phyloP scores from a whole-genome alignment of 2,797 vertebrate genomes.

The Yasuhikotakia modesta region DNA sequence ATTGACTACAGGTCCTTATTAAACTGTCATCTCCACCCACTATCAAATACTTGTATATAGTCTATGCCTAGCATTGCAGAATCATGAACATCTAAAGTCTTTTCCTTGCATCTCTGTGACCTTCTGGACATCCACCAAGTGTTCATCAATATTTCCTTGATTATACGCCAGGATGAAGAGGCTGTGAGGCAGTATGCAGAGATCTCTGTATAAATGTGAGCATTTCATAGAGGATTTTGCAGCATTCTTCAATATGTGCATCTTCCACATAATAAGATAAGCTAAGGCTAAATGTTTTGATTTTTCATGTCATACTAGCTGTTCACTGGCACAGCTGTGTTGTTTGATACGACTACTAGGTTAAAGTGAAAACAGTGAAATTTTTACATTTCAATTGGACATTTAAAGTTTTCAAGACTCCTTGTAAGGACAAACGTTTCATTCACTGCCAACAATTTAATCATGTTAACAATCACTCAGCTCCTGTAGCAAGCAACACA shows the following conservation, averaged over 20 bases:
- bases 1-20: not conserved
- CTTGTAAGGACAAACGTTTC: too few species aligned
- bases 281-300: not conserved
- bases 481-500: too few species aligned
- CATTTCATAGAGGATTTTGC: not conserved
- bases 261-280: constrained; percentile 6
- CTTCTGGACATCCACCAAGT: constrained; percentile 22
- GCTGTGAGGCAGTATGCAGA: constrained; percentile 6
- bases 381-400: too few species aligned
- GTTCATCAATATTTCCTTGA: constrained; percentile 30
- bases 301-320: not conserved
- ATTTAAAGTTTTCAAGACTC: too few species aligned
- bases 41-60: constrained; percentile 19
- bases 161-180: constrained; percentile 22
- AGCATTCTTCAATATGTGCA: not conserved
- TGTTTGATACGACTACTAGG: not conserved
- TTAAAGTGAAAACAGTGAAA: not conserved
- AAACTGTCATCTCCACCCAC: constrained; percentile 4
- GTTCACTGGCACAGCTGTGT: not conserved
- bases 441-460: not conserved
- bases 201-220: too few species aligned
- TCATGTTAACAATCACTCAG: too few species aligned
- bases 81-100: not conserved
- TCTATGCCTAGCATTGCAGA: not conserved
- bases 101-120: constrained; percentile 7